These are phyloP conservation scores for Zosterops lateralis DNA, from an alignment of 2,113 vertebrate genomes.

Conservation along the genomic window DNA sequence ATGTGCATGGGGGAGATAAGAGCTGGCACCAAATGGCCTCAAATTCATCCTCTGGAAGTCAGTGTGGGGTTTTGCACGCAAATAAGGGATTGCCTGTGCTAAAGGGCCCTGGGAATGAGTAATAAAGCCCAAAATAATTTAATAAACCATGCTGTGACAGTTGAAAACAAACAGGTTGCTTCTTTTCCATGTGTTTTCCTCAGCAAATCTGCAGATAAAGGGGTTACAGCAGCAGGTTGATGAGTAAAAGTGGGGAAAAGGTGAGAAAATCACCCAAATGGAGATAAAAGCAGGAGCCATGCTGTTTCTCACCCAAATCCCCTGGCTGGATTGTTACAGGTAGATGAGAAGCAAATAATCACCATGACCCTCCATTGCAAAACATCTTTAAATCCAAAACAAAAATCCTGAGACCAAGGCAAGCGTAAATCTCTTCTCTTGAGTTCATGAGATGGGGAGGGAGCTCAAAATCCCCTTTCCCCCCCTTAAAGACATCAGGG, in stretches of 20 bases:
- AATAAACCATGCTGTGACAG: neutral
- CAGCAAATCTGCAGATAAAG: neutral
- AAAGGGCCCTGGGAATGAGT: neutral
- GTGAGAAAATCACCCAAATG: neutral
- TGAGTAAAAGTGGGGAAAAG: neutral
- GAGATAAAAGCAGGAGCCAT: neutral
- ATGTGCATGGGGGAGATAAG: neutral
- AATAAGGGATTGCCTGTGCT: rapidly evolving
- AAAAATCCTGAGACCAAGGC: neutral
- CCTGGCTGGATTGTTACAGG: rapidly evolving
- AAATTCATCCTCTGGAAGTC: neutral
- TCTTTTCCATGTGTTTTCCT: neutral
- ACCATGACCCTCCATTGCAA: neutral
- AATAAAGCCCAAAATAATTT: rapidly evolving
- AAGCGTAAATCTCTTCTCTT: neutral
- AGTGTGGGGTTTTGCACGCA: neutral
- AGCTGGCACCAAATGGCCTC: neutral
- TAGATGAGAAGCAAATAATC: neutral
- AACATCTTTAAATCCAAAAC: neutral
- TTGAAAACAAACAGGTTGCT: neutral
- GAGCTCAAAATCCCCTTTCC: rapidly evolving
- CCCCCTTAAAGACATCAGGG: neutral
- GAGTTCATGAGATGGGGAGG: neutral
- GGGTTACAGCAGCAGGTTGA: neutral
- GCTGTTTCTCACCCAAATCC: neutral